These are phyloP conservation scores for Varecia variegata DNA, from an alignment of 2,797 vertebrate species.

Conservation along the genomic window DNA sequence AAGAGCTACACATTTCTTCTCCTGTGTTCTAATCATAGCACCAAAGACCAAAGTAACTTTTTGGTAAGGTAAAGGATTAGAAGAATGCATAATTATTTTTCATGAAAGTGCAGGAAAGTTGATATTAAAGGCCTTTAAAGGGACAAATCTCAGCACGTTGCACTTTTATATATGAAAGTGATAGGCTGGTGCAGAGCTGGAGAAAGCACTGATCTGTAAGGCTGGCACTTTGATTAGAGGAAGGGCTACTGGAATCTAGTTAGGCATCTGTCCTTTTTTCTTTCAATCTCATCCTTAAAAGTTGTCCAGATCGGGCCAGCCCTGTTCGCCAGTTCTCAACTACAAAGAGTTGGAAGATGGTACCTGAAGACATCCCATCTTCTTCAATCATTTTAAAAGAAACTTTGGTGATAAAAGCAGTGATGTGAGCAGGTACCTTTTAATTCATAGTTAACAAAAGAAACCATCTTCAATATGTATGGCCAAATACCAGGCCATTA, in stretches of 20 bases:
- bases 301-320: neutral
- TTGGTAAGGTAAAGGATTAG: slow-evolving; percentile 54
- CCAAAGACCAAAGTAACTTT: slow-evolving; percentile 42
- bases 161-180: slow-evolving; percentile 68
- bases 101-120: slow-evolving; percentile 65
- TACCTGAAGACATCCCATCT: slow-evolving; percentile 39
- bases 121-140: slow-evolving; percentile 63
- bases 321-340: neutral
- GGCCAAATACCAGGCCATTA: slow-evolving; percentile 4
- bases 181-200: neutral
- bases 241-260: slow-evolving; percentile 12
- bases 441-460: slow-evolving; percentile 60
- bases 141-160: slow-evolving; percentile 60
- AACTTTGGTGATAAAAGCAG: slow-evolving; percentile 36
- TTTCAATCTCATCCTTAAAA: slow-evolving; percentile 55
- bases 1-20: neutral
- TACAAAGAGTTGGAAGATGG: slow-evolving; percentile 54
- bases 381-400: slow-evolving; percentile 49
- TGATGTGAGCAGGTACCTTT: neutral
- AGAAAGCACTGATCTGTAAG: neutral
- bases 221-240: slow-evolving; percentile 63
- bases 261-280: slow-evolving; percentile 33
- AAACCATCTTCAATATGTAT: neutral
- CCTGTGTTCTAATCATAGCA: slow-evolving; percentile 39
- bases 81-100: slow-evolving; percentile 74